Evolutionary conservation across 2,888 invertebrate genomes (phyloP), one percentile per base, ranked within the genome.

Genomic region (Standfussiana lucernea): DNA sequence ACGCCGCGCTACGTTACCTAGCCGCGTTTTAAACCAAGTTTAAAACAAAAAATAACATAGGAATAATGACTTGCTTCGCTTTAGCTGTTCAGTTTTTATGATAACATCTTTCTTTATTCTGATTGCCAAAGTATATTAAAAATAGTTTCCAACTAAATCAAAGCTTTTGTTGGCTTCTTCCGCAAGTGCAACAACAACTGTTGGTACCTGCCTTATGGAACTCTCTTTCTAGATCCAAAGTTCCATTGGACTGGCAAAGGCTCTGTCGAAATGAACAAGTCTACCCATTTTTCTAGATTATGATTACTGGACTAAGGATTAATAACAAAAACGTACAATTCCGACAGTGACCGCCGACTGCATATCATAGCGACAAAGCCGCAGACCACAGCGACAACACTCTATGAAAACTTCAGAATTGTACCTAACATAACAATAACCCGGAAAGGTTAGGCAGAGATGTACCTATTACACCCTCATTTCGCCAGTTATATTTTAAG

Each of bases 11-110:
- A n/a, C 28, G n/a, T 42, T 47, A 62, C 66, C 66, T 59, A 24
- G 11, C 68, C 59, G 37, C 47, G 59, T 77, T 69, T 73, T 67
- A 50, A 18, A 69, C n/a, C 5, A 72, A 75, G 67, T 32, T 47
- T 56, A 42, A 62, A 59, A 59, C 21, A 24, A 61, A 65, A 67
- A 67, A 40, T 24, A 68, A 62, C 45, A 10, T 24, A 10, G 4
- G 2, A 42, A 50, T 72, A 47, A 40, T 47, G 13, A 24, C 6
- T 32, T 53, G 76, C 28, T 28, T 37, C 42, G n/a, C n/a, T 32
- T 62, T 18, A 45, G 18, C 15, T n/a, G n/a, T n/a, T 37, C 32
- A 21, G 18, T 18, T 59, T 24, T 8, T 32, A 56, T 47, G 13
- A 59, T n/a, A 18, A 18, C 28, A 6, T 13, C 10, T 15, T 11